Conservation (phyloP, 2,113 vertebrate genomes). For the Zapus hudsonius region DNA sequence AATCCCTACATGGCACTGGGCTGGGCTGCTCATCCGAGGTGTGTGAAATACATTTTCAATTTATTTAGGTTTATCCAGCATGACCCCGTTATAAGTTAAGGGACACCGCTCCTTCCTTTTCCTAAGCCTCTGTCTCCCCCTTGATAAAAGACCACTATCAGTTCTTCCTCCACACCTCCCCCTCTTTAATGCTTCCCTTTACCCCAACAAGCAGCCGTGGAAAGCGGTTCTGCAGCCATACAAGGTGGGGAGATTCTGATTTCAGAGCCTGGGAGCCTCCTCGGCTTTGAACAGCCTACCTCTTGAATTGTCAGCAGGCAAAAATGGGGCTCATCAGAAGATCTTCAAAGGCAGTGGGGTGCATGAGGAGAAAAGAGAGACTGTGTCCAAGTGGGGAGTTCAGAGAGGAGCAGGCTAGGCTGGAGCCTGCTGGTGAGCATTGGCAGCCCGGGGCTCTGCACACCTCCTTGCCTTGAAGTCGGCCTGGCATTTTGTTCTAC, state of each 20-base stretch:
- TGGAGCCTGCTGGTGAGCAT: not conserved
- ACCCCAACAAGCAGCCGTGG: not conserved
- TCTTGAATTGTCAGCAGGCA: constrained; percentile 27
- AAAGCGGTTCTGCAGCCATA: not conserved
- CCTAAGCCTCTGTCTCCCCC: constrained; percentile 45
- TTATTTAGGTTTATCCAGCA: not conserved
- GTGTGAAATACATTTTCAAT: not conserved
- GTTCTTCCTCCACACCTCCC: not conserved
- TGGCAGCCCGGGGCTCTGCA: not conserved
- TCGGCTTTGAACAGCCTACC: constrained; percentile 41
- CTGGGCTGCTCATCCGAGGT: not conserved
- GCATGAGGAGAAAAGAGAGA: not conserved
- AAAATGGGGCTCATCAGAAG: not conserved
- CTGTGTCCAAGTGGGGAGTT: not conserved
- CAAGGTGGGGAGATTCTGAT: not conserved
- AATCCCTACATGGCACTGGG: not conserved
- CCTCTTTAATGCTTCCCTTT: not conserved
- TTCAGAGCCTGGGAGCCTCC: not conserved
- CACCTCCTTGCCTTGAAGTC: constrained; percentile 76
- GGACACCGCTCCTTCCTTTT: not conserved
- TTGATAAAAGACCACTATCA: not conserved
- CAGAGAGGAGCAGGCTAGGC: not conserved
- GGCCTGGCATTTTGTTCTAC: constrained; percentile 83
- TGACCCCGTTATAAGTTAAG: not conserved
- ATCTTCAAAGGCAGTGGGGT: constrained; percentile 46